phyloP scores from a whole-genome alignment of 2,888 invertebrate genomes.

The Drosophila paucipuncta region DNA sequence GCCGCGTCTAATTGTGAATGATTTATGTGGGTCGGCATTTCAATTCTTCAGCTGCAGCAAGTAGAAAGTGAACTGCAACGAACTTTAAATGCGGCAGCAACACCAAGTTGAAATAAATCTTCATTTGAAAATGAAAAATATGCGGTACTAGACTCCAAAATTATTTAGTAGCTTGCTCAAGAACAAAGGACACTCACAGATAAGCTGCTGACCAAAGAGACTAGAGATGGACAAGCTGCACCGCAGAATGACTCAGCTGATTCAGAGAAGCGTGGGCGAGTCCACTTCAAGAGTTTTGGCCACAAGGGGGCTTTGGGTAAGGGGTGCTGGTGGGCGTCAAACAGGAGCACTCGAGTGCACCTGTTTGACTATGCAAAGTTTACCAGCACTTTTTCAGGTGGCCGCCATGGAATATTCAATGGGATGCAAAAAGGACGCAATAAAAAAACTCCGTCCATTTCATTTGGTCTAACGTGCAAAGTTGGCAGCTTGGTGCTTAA shows the following conservation, averaged over 20 bases:
- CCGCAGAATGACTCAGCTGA: conserved; percentile 52
- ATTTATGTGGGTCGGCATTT: conserved; percentile 75
- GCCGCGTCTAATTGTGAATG: conserved; percentile 77
- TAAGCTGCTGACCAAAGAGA: neutral
- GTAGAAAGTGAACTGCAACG: conserved; percentile 63
- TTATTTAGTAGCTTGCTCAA: conserved; percentile 21
- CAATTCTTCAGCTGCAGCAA: conserved; percentile 44
- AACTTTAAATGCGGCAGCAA: conserved; percentile 32
- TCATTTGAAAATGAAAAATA: conserved; percentile 7
- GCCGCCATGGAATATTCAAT: conserved; percentile 58
- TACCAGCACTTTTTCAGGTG: conserved; percentile 57
- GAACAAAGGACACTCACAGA: conserved; percentile 14
- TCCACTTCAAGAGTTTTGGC: conserved; percentile 2
- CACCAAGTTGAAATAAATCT: conserved; percentile 33
- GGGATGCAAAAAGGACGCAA: conserved; percentile 46
- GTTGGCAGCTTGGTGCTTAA: conserved; percentile 45
- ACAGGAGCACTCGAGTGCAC: conserved; percentile 53
- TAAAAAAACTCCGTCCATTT: conserved; percentile 33
- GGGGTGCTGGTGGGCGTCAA: neutral
- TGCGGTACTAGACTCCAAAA: conserved; percentile 20
- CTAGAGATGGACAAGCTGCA: neutral
- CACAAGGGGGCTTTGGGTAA: neutral
- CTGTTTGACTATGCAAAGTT: conserved; percentile 74
- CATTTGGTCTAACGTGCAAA: conserved; percentile 61
- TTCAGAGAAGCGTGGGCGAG: conserved; percentile 27